These are phyloP conservation scores for Pionites leucogaster DNA, from an alignment of 2,113 vertebrate genomes.

Conservation along the genomic window DNA sequence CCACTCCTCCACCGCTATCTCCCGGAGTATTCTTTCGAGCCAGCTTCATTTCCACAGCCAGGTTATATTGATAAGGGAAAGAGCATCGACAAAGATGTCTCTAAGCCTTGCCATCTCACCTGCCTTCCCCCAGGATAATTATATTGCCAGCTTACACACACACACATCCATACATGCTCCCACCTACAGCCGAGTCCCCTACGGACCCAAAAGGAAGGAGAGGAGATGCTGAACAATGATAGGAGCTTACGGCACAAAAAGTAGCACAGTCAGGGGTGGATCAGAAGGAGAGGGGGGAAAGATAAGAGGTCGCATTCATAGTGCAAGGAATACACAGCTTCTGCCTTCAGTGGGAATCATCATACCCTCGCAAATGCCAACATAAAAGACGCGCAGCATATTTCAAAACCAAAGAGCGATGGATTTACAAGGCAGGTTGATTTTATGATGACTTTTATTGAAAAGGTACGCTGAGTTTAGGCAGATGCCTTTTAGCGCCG, in stretches of 20 bases:
- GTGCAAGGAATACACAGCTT: constrained; percentile 29
- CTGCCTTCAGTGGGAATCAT: constrained; percentile 62
- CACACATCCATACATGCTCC: background rate
- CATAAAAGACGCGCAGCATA: constrained; percentile 77
- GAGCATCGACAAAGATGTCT: constrained; percentile 13
- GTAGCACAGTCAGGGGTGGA: background rate
- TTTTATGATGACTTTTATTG: constrained; percentile 85
- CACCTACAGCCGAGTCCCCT: background rate
- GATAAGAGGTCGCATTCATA: background rate
- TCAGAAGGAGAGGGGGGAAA: background rate
- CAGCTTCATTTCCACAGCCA: constrained; percentile 59
- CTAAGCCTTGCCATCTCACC: constrained; percentile 24
- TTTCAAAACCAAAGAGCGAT: constrained; percentile 79
- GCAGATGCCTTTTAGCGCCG: constrained; percentile 79
- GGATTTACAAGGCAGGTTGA: constrained; percentile 85
- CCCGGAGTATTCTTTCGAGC: background rate
- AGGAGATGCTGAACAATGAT: background rate
- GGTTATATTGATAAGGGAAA: constrained; percentile 28
- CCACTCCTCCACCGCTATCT: background rate
- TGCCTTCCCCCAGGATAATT: background rate
- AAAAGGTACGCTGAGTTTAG: constrained; percentile 79
- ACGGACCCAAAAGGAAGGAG: background rate
- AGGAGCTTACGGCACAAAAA: background rate
- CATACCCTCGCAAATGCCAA: constrained; percentile 55
- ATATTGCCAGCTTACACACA: background rate